phyloP scores from a whole-genome alignment of 2,888 invertebrate species.

The Calameuta filiformis region DNA sequence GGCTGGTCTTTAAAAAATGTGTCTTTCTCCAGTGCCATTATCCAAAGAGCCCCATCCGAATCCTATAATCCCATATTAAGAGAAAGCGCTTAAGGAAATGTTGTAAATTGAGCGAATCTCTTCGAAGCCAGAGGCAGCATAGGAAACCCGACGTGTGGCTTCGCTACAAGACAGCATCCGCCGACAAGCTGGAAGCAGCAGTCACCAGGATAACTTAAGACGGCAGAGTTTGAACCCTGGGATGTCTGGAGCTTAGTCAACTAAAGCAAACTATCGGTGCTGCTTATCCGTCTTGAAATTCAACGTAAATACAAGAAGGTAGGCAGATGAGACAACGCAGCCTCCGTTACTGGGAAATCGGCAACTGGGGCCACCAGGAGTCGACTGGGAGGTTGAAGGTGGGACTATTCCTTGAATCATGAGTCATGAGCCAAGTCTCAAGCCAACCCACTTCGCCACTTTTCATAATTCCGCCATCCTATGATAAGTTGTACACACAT shows the following conservation, averaged over 20 bases:
- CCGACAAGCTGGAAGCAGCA: neutral
- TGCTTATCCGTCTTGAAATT: constrained; percentile 51
- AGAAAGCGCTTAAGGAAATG: neutral
- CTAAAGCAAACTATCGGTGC: constrained; percentile 57
- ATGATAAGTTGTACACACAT: neutral
- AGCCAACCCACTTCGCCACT: neutral
- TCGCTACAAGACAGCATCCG: neutral
- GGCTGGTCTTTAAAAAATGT: neutral
- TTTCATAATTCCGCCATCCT: neutral
- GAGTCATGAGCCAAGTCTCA: neutral
- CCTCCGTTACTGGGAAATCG: neutral
- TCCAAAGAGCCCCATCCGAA: neutral
- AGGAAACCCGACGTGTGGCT: neutral
- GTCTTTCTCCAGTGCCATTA: neutral
- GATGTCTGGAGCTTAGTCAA: constrained; percentile 49
- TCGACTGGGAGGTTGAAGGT: neutral
- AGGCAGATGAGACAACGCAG: constrained; percentile 24
- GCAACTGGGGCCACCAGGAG: neutral
- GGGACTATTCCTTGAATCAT: neutral
- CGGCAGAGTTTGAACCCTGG: constrained; percentile 35
- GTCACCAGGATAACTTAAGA: constrained; percentile 24
- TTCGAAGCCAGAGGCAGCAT: neutral
- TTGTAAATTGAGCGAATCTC: neutral
- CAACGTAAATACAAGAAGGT: constrained; percentile 40
- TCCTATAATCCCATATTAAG: neutral